Conservation (phyloP, 1,140 invertebrate genomes). For the Plodia interpunctella region DNA sequence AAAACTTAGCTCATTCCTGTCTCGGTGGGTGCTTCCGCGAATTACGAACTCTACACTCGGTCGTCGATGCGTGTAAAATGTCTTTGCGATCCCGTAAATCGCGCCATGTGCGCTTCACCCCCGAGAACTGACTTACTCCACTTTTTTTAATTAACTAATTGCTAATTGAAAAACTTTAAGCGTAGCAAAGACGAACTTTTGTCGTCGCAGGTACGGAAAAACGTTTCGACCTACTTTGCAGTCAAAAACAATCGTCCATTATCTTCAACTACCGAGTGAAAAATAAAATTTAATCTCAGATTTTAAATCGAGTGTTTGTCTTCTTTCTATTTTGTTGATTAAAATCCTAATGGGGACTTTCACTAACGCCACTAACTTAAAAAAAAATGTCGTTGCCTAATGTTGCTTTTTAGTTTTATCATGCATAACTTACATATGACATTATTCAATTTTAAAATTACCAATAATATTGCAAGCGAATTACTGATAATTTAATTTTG, state of each 20-base stretch:
- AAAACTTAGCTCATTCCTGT: constrained; percentile 61
- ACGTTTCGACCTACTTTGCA: constrained; percentile 37
- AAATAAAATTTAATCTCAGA: constrained; percentile 9
- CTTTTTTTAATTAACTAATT: constrained; percentile 64
- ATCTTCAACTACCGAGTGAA: constrained; percentile 15
- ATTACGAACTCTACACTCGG: constrained; percentile 52
- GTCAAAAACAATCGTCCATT: constrained; percentile 30
- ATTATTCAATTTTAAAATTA: no score
- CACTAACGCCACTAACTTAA: no score
- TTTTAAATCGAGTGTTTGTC: not conserved
- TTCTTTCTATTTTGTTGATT: not conserved
- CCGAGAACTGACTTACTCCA: constrained; percentile 14
- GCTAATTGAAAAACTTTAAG: constrained; percentile 61
- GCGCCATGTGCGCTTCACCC: constrained; percentile 33
- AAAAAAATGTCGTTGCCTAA: no score
- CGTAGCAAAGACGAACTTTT: constrained; percentile 26
- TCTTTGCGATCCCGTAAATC: constrained; percentile 54
- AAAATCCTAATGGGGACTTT: not conserved
- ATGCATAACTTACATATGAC: no score
- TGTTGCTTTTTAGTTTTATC: no score
- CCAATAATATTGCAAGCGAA: no score
- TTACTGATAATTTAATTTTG: no score
- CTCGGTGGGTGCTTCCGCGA: constrained; percentile 47
- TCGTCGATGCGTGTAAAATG: constrained; percentile 65
- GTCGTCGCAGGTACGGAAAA: constrained; percentile 34